Evolutionary conservation across 2,113 vertebrate species (phyloP).

Genomic region (Panurus biarmicus): DNA sequence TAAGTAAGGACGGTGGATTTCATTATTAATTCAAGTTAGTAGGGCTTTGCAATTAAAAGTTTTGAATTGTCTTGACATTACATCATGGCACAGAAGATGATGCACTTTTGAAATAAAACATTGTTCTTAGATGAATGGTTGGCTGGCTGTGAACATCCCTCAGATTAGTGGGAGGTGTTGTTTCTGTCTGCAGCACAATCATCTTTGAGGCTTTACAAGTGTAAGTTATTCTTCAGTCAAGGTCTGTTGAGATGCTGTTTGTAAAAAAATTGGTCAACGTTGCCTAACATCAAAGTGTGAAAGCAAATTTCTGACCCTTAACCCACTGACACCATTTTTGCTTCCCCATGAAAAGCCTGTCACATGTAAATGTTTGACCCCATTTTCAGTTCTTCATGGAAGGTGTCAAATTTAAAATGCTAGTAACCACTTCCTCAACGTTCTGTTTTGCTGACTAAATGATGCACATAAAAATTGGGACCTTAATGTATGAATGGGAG

Average conservation of each 20-base stretch:
- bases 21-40: background rate
- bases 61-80: background rate
- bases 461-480: background rate
- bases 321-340: background rate
- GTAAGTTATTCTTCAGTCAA: background rate
- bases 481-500: background rate
- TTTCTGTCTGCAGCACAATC: background rate
- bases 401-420: background rate
- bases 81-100: background rate
- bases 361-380: background rate
- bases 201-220: background rate
- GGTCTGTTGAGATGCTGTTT: background rate
- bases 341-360: background rate
- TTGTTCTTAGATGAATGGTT: rapidly evolving
- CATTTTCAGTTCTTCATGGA: background rate
- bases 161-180: background rate
- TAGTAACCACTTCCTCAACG: background rate
- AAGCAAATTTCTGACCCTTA: background rate
- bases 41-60: background rate
- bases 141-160: background rate
- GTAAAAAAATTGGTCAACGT: background rate
- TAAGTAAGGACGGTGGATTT: background rate
- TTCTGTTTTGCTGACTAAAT: background rate
- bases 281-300: background rate
- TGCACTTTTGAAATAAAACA: background rate